phyloP scores from a whole-genome alignment of 2,888 invertebrate species.

The Lasioglossum leucozonium region DNA sequence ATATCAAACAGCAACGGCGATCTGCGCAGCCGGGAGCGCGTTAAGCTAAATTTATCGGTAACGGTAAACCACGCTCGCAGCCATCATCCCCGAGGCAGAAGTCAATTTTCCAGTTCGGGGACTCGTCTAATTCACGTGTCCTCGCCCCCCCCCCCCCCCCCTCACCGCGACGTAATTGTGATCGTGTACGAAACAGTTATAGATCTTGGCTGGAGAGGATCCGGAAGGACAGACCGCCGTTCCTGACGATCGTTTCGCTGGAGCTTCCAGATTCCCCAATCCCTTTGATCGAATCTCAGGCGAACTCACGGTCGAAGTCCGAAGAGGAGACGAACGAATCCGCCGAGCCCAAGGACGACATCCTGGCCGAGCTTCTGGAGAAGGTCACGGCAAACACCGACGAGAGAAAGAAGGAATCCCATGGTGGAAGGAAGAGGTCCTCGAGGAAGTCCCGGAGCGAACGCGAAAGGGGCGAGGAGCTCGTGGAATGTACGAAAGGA shows the following conservation, averaged over 20 bases:
- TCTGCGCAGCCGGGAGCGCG: neutral
- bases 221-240: conserved; percentile 77
- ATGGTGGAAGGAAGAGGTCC: conserved; percentile 49
- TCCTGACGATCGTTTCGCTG: conserved; percentile 80
- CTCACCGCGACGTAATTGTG: conserved; percentile 1
- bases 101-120: conserved; percentile 28
- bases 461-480: conserved; percentile 60
- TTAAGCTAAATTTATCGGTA: conserved; percentile 3
- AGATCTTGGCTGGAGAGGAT: conserved; percentile 78
- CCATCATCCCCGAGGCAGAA: neutral
- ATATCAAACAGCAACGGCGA: neutral
- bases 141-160: neutral
- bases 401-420: conserved; percentile 59
- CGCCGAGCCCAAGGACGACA: conserved; percentile 71
- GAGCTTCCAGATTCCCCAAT: conserved; percentile 80
- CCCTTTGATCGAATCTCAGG: conserved; percentile 80
- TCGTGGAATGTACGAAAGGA: conserved; percentile 70
- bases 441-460: conserved; percentile 56
- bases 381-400: conserved; percentile 69
- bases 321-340: conserved; percentile 54
- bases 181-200: conserved; percentile 68
- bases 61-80: neutral
- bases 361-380: conserved; percentile 74
- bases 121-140: conserved; percentile 21
- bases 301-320: conserved; percentile 71